A percentile compares a stretch with the other conserved stretches of the same genome.
phyloP scores from a whole-genome alignment of 2,888 invertebrate genomes.

The Drosophila multiciliata region DNA sequence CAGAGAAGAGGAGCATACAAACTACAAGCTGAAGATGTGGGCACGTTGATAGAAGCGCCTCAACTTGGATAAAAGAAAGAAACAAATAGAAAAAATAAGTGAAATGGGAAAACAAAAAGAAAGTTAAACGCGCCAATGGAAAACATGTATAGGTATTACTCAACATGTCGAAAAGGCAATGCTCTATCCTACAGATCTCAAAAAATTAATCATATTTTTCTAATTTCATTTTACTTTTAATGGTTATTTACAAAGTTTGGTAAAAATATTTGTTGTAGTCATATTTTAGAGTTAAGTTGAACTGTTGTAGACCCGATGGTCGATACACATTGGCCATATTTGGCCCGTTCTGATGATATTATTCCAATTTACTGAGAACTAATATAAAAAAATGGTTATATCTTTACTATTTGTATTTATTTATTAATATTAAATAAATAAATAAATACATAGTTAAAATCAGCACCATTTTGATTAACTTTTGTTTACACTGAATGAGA shows the following conservation, averaged over 20 bases:
- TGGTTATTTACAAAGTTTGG: background rate
- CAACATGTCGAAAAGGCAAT: slow-evolving; percentile 14
- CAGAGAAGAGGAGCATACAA: slow-evolving; percentile 29
- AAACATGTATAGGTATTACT: slow-evolving; percentile 24
- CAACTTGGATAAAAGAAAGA: slow-evolving; percentile 33
- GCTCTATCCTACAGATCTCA: slow-evolving; percentile 10
- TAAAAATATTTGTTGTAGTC: background rate
- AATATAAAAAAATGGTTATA: background rate
- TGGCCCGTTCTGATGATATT: background rate
- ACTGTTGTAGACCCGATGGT: too few species aligned
- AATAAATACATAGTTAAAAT: background rate
- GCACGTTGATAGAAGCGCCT: slow-evolving; percentile 65
- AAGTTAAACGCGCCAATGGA: slow-evolving; percentile 56
- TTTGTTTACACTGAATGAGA: background rate
- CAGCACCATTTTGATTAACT: background rate
- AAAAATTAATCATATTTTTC: background rate
- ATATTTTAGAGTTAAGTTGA: background rate
- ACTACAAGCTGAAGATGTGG: slow-evolving; percentile 71
- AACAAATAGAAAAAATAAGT: slow-evolving; percentile 15
- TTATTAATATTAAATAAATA: background rate
- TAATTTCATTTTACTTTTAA: background rate
- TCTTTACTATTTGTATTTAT: background rate
- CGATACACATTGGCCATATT: too few species aligned
- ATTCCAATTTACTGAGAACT: background rate
- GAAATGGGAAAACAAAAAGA: slow-evolving; percentile 51